Conservation (phyloP, 2,797 vertebrate species). For the Decapterus maruadsi region DNA sequence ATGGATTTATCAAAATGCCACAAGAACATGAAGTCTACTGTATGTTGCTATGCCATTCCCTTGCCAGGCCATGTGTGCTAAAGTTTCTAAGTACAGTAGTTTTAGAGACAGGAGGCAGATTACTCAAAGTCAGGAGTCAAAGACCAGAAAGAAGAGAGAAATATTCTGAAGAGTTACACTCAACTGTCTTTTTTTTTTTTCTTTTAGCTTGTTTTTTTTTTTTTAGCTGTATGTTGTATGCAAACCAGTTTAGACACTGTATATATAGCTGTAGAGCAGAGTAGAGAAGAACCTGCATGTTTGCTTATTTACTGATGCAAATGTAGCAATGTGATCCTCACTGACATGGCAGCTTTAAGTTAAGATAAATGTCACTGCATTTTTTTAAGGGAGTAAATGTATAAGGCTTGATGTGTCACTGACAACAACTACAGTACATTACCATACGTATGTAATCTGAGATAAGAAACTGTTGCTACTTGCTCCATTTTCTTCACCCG, state of each 20-base stretch:
- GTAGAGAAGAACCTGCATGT: constrained; percentile 58
- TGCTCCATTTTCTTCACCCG: constrained; percentile 43
- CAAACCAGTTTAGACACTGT: constrained; percentile 70
- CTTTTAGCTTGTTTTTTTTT: constrained; percentile 55
- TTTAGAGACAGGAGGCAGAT: constrained; percentile 44
- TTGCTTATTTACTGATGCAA: constrained; percentile 67
- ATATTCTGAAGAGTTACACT: constrained; percentile 49
- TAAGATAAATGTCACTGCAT: constrained; percentile 65
- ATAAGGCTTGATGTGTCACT: constrained; percentile 80
- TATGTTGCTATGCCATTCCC: constrained; percentile 50
- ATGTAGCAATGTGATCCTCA: constrained; percentile 60
- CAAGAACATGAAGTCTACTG: constrained; percentile 47
- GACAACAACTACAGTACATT: constrained; percentile 81
- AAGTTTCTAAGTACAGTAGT: constrained; percentile 46
- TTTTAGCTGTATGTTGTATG: constrained; percentile 53
- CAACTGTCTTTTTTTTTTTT: constrained; percentile 50
- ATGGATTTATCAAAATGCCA: constrained; percentile 56
- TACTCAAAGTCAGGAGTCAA: constrained; percentile 43
- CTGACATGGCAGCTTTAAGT: constrained; percentile 56
- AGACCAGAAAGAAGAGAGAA: constrained; percentile 56
- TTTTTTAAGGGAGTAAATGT: constrained; percentile 66
- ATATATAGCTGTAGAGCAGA: constrained; percentile 59
- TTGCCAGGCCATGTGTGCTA: constrained; percentile 62
- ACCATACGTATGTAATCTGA: constrained; percentile 75
- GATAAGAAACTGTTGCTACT: constrained; percentile 69